Conservation (phyloP, 2,797 vertebrate species). For the Anas georgica region DNA sequence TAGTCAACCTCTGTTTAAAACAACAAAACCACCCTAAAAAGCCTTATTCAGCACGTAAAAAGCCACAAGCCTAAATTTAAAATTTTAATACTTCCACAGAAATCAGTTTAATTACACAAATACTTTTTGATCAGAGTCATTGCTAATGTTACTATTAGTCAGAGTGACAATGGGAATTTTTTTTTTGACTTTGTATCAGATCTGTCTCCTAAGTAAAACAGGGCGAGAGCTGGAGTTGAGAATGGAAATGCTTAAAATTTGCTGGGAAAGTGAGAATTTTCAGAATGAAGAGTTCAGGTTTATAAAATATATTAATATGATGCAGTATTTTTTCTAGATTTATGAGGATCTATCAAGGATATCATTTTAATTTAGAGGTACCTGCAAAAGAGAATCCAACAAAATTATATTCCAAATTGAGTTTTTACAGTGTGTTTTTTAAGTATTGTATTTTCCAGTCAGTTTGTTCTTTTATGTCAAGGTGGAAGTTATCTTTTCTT, state of each 20-base stretch:
- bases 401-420: conserved; percentile 14
- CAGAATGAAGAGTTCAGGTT: not conserved
- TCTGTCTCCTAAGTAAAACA: not conserved
- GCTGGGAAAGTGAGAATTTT: not conserved
- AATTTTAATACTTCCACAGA: not conserved
- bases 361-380: not conserved
- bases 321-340: not conserved
- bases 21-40: not conserved
- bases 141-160: not conserved
- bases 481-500: conserved; percentile 31
- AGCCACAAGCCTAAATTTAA: not conserved
- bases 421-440: not conserved
- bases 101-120: not conserved
- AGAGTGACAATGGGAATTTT: not conserved
- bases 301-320: not conserved
- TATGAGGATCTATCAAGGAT: not conserved
- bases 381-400: conserved; percentile 19
- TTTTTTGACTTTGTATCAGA: not conserved
- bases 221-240: not conserved
- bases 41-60: not conserved
- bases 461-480: conserved; percentile 63
- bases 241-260: not conserved
- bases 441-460: conserved; percentile 60
- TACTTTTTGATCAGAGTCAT: not conserved
- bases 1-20: not conserved